phyloP scores from a whole-genome alignment of 37 sponge, comb jelly and placozoan species.

The Chondrosia reniformis region DNA sequence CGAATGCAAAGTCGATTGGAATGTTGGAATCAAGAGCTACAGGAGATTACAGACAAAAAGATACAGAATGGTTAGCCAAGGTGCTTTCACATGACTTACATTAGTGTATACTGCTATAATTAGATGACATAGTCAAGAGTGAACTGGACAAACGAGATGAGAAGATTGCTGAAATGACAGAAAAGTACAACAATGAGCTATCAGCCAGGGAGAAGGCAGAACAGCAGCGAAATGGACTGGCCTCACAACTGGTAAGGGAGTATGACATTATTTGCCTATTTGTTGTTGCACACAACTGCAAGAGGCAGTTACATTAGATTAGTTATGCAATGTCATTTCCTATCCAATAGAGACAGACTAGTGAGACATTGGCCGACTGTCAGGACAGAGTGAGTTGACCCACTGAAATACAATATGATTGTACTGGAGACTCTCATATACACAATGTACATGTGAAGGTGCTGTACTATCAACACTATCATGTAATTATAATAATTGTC shows the following conservation, averaged over 20 bases:
- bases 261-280: no score
- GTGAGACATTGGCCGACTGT: no score
- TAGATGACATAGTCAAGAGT: constrained; percentile 31
- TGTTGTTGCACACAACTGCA: no score
- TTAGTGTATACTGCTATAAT: not conserved
- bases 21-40: constrained; percentile 64
- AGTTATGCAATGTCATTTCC: no score
- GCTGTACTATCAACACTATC: not conserved
- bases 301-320: no score
- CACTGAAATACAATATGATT: no score
- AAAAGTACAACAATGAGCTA: constrained; percentile 30
- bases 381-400: no score
- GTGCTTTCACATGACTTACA: not conserved
- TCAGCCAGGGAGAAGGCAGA: constrained; percentile 33
- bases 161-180: constrained; percentile 34
- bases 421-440: no score
- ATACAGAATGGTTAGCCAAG: constrained; percentile 45
- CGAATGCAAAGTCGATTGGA: constrained; percentile 65
- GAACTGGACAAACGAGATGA: constrained; percentile 52
- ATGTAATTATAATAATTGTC: not conserved
- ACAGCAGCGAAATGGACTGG: constrained; percentile 29
- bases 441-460: no score
- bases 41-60: constrained; percentile 55
- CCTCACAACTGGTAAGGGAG: constrained; percentile 30
- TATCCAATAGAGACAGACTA: no score